Evolutionary conservation across 2,113 vertebrate genomes (phyloP), one percentile per base, ranked within the genome.

Genomic region (Lophochroa leadbeateri): DNA sequence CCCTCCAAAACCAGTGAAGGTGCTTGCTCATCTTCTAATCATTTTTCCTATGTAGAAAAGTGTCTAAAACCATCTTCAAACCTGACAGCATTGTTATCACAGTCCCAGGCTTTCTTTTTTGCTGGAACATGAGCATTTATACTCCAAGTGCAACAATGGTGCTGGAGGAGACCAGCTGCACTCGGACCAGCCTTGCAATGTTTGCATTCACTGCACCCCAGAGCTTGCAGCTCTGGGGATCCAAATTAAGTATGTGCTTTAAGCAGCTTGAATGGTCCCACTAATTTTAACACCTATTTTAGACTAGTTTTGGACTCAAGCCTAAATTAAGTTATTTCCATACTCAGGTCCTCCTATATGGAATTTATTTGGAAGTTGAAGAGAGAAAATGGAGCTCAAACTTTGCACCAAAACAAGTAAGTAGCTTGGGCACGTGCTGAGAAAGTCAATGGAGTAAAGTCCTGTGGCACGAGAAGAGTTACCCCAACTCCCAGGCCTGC

Each of bases 391-490:
- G 20, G 23, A 86, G 8, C 24, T 79, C 53, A 60, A 55, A 75
- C 33, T 61, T 63, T 55, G 25, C 53, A 53, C 10, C 0, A 4
- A 57, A 93, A 58, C 3, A 31, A 80, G 41, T 25, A 49, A 82
- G 37, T 44, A 39, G 6, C 43, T 23, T 0, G 6, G 25, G 21
- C 68, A 25, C 0, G 0, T 28, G 27, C 41, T 74, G 35, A 76
- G 64, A 55, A 75, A 78, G 21, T 33, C 1, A 2, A 55, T 0
- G 2, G 29, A 13, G 60, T 55, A 78, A 77, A 83, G 41, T 35
- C 17, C 41, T 39, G 28, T 0, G 1, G 41, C 70, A 52, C 10
- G 6, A 78, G 19, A 75, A 76, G 57, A 58, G 64, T 58, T 72
- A 74, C n/a, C 10, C 21, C 31, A 80, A 7, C 15, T 81, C 68